Base-by-base conservation (phyloP, 2,888 invertebrate genomes). In the Aproaerema taeniolella region DNA sequence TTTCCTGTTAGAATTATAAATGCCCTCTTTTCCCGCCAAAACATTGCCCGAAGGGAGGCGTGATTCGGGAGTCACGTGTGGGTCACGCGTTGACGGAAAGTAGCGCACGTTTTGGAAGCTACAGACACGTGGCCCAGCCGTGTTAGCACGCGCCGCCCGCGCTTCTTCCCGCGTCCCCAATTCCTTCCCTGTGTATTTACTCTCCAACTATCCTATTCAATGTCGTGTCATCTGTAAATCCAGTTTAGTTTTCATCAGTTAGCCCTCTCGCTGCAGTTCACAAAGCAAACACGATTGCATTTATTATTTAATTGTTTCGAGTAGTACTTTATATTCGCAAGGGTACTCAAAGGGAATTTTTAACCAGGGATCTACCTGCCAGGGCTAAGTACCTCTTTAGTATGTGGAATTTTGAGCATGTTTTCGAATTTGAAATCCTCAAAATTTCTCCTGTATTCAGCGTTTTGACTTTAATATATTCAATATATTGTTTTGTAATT, bases 1-100 rank as follows among this genome's bases (percentile, higher is more conserved):
- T 79, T 82, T 76, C 82, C 80, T 75, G 71, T 73, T 63, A 60
- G 71, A 77, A 80, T 83, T 83, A 82, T 77, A 79, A 71, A 80
- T 71, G 67, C 64, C 69, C 72, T 59, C 53, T 64, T 72, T 72
- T 66, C 59, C 56, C 64, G 64, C 61, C 62, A 65, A 67, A 72
- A 67, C 61, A 68, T 67, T 67, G 66, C 61, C 49, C 49, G 47
- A 47, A 53, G 53, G 49, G 47, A 47, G 54, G 53, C 52, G 38
- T 16, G 31, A 16, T 30, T 13, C 17, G 47, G 52, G 49, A 38
- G 37, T 31, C 26, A 26, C 26, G 26, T n/a, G 26, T n/a, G 26
- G 54, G 58, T 52, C 56, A 15, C 48, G 29, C 52, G 48, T 26
- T 9, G 8, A 20, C 26, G 5, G 20, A 5, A 9, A n/a, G 6